These are phyloP conservation scores for Danio rerio DNA, from an alignment of 2,113 vertebrate species.

Conservation along the genomic window GRCz12tu NC_133188.1:47430501-47431000, in stretches of 20 bases:
- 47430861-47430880: too few relatives aligned
- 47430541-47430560: background rate
- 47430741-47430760: background rate
- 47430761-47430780: too few relatives aligned
- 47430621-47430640: background rate
- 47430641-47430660: slow-evolving; percentile 7
- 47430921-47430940: too few relatives aligned
- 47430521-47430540: slow-evolving; percentile 11
- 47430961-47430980: too few relatives aligned
- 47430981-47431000: too few relatives aligned
- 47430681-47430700: background rate
- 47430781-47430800: too few relatives aligned
- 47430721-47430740: background rate
- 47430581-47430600: slow-evolving; percentile 3
- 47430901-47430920: too few relatives aligned
- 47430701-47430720: background rate
- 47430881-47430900: too few relatives aligned
- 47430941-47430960: too few relatives aligned
- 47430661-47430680: background rate
- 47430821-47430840: too few relatives aligned
- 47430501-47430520: slow-evolving; percentile 12
- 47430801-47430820: too few relatives aligned
- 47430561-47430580: background rate
- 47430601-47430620: background rate
- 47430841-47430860: too few relatives aligned